Base-by-base conservation (phyloP, 2,797 vertebrate genomes). In the Hoplostethus mediterraneus region DNA sequence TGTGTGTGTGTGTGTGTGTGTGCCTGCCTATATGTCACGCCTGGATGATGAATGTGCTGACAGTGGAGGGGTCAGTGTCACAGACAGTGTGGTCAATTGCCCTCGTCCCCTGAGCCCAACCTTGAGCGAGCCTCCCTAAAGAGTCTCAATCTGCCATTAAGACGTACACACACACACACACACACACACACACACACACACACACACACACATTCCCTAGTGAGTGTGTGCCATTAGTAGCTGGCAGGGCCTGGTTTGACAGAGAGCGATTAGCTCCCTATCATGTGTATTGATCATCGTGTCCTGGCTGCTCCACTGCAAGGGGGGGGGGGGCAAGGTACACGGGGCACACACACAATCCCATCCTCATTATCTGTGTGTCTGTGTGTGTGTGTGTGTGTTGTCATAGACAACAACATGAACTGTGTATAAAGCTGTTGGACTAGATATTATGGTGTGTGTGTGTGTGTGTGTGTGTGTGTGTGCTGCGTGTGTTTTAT, bases 241-340 rank as follows among this genome's bases (percentile, higher is more conserved):
- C 90, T 88, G 87, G 91, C 90, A 89, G 81, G 76, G 75, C 73
- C 67, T 62, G 75, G 80, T 82, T 87, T 92, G 93, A 94, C 93
- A 93, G 89, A 94, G 93, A 94, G 89, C 88, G 91, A 94, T 94
- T 94, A 94, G 92, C 91, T 92, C 90, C 91, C 91, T 93, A 94
- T 94, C 93, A 94, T 93, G 87, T 92, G 92, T 94, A 94, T 94
- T 92, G 93, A 94, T 94, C 92, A 92, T 79, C 10, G 68, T 88
- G 85, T 91, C 83, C 83, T 86, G 77, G 77, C 87, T 83, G 83
- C 82, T 88, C 59, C 73, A 87, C 67, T 54, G 73, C 61, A 76
- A 80, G 81, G 77, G 55, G 38, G 70, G 85, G 68, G 53, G 72
- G 73, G 82, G 73, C 82, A 88, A 82, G 70, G 78, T 82, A 87